phyloP scores from a whole-genome alignment of 2,113 vertebrate genomes.

The Oenanthe oenanthe region DNA sequence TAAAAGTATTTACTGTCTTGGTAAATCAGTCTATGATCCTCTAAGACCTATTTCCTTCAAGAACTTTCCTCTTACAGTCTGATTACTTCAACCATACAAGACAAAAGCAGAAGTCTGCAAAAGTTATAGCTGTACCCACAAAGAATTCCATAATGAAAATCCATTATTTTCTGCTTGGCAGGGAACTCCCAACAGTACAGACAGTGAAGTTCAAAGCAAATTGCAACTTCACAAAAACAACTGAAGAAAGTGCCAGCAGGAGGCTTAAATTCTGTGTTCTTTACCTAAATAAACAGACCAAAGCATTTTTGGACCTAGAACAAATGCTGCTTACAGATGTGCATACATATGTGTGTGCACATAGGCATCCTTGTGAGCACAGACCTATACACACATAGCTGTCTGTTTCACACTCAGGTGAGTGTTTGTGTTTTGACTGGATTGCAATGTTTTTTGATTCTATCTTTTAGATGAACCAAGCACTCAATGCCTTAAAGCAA shows the following conservation, averaged over 20 bases:
- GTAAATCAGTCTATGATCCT: neutral
- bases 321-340: neutral
- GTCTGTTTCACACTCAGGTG: neutral
- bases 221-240: neutral
- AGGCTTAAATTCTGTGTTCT: neutral
- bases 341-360: accelerated
- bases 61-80: neutral
- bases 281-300: neutral
- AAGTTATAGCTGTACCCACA: neutral
- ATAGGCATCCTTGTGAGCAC: neutral
- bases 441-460: neutral
- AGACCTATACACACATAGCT: neutral
- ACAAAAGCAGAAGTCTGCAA: neutral
- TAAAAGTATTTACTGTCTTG: neutral
- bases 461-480: neutral
- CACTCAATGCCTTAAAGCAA: neutral
- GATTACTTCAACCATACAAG: neutral
- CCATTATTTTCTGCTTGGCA: neutral
- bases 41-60: neutral
- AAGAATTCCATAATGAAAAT: neutral
- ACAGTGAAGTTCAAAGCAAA: neutral
- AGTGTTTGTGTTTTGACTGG: neutral
- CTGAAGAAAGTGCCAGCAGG: neutral
- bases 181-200: neutral
- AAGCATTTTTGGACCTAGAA: neutral